phyloP scores from a whole-genome alignment of 2,797 vertebrate genomes.

The Lepus oiostolus region DNA sequence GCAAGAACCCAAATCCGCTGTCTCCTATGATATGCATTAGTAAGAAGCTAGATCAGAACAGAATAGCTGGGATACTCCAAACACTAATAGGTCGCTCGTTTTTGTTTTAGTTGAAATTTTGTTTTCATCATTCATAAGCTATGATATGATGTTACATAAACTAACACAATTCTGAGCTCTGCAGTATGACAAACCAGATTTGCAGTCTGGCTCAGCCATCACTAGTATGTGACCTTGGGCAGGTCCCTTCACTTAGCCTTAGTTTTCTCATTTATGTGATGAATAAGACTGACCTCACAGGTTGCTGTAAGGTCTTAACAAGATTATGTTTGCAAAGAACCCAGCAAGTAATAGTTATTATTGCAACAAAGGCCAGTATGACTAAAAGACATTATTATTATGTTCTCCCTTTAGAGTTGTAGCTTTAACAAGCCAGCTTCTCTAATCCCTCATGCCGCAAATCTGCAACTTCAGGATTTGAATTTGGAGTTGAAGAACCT shows the following conservation, averaged over 20 bases:
- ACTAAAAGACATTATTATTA: not conserved
- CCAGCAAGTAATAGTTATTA: not conserved
- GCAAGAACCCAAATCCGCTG: too few relatives aligned
- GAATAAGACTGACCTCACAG: not conserved
- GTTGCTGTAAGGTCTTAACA: not conserved
- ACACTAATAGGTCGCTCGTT: not conserved
- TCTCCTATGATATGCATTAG: too few relatives aligned
- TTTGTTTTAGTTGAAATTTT: constrained; percentile 24
- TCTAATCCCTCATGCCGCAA: constrained; percentile 8
- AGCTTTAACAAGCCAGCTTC: constrained; percentile 35
- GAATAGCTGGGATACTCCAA: too few relatives aligned
- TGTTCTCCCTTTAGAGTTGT: not conserved
- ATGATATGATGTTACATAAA: not conserved
- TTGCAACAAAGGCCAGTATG: not conserved
- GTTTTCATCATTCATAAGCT: not conserved
- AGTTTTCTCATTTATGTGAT: not conserved
- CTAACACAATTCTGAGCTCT: not conserved
- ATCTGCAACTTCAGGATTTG: not conserved
- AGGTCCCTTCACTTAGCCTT: constrained; percentile 1
- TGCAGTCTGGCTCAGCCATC: not conserved
- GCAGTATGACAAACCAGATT: not conserved
- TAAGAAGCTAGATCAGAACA: too few relatives aligned
- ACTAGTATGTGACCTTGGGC: not conserved
- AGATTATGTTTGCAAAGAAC: constrained; percentile 12
- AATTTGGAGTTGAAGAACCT: constrained; percentile 22